Base-by-base conservation (phyloP, 2,113 vertebrate species). In the Euleptes europaea region DNA sequence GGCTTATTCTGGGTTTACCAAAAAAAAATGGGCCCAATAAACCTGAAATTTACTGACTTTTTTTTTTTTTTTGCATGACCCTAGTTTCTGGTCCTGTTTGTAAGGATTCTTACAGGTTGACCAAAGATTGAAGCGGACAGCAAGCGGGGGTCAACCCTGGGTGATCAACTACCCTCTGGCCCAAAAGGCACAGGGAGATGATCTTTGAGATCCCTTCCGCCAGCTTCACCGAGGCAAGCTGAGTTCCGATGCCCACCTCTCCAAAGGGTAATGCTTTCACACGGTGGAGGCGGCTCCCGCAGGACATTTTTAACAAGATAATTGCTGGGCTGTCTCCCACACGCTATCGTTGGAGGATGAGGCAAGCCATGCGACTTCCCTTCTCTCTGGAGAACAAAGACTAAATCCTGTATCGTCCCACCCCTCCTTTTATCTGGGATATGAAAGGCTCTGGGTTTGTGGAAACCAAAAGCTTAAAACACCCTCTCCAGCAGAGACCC, bases 281-380 rank as follows among this genome's bases (percentile, higher is more conserved):
- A 79, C 3, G 10, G 67, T 12, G 35, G 84, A 57, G 76, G 76
- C 11, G 14, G 54, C 57, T 49, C 2, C 4, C 3, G 38, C 5
- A 31, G 54, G 9, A 79, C 40, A 73, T 85, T 85, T 80, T 63
- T 28, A 85, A 85, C 84, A 73, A 65, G 84, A 72, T 85, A 85
- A 85, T 85, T 85, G n/a, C 84, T 73, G 77, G 51, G 70, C 63
- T 85, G 84, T 85, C 84, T 85, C 40, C 31, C 26, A 40, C 54
- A 85, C 72, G 44, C 67, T 72, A 65, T 85, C 73, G 84, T 85
- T 85, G 49, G 17, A 2, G 35, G 42, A 31, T 47, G 11, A 49
- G n/a, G 21, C 54, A 63, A 38, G 78, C 42, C 42, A 72, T 17
- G 67, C n/a, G 5, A 47, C 33, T 85, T 79, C 35, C 51, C 38